phyloP scores from a whole-genome alignment of 2,888 invertebrate genomes.

The Phalera bucephala region DNA sequence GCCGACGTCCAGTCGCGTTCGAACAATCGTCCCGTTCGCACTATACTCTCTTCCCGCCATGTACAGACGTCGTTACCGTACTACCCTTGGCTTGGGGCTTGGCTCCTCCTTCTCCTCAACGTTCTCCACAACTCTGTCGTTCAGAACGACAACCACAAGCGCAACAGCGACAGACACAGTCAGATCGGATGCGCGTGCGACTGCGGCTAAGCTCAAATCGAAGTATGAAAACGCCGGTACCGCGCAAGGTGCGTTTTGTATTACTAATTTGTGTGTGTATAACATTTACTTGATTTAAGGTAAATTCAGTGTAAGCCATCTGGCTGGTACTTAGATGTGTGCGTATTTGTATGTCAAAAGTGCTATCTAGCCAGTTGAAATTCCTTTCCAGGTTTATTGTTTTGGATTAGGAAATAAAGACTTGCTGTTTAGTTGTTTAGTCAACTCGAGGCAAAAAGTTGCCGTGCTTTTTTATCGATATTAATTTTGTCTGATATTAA shows the following conservation, averaged over 20 bases:
- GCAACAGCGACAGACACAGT: slow-evolving; percentile 56
- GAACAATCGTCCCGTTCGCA: slow-evolving; percentile 48
- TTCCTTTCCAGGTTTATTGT: no score
- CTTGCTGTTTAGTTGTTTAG: no score
- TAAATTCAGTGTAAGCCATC: no score
- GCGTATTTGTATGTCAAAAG: no score
- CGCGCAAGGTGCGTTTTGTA: slow-evolving; percentile 68
- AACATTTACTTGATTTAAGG: slow-evolving; percentile 11
- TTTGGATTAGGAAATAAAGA: no score
- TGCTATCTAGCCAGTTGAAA: no score
- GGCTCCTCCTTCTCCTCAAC: slow-evolving; percentile 71
- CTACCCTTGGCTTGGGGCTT: slow-evolving; percentile 71
- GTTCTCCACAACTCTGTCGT: slow-evolving; percentile 66
- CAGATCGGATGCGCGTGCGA: slow-evolving; percentile 71
- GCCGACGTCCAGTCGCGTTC: slow-evolving; percentile 54
- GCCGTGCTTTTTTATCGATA: no score
- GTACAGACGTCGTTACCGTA: slow-evolving; percentile 77
- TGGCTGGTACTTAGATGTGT: no score
- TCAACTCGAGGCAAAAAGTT: no score
- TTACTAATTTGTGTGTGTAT: slow-evolving; percentile 35
- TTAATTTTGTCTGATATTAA: no score
- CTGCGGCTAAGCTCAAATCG: slow-evolving; percentile 75
- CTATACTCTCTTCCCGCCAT: slow-evolving; percentile 38
- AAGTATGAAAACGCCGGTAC: slow-evolving; percentile 77
- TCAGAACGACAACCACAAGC: slow-evolving; percentile 60